Evolutionary conservation across 2,888 invertebrate genomes (phyloP), one percentile per base, ranked within the genome.

Genomic region (Drosophila paramelanica): DNA sequence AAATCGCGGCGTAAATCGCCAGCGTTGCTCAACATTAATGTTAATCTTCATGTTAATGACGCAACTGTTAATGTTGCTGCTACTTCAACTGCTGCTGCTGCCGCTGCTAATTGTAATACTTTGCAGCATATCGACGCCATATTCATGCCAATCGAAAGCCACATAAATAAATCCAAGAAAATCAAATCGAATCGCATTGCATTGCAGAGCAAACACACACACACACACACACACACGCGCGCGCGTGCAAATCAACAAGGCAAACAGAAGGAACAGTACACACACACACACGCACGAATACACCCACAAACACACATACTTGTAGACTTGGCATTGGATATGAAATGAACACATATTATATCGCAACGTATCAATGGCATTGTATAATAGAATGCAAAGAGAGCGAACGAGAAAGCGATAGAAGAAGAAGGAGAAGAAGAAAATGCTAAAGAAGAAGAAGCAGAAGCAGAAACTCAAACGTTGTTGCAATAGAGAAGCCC

Each of bases 171-270:
- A 62, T 65, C 47, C 38, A 57, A 56, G 67, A 70, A 73, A 73
- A 74, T 72, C 79, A 75, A 74, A 77, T 76, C 69, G 50, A 67
- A 73, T 59, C 52, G 45, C 27, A 73, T 62, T 53, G 64, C 47
- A 72, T 55, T 23, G 52, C 60, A 59, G 45, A 53, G 47, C 57
- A 59, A 59, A 62, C 67, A 53, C 57, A 69, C 42, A 45, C 57
- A 46, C 39, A 56, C 56, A 36, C 61, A 53, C 20, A 50, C 36
- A 31, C 23, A 23, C 1, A 47, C 25, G 57, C 23, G 14, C 50
- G n/a, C 58, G 5, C 27, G 17, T 27, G 5, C 31, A 31, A 5
- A 1, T 20, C 52, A 33, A 27, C 52, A 64, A 20, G n/a, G 38
- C 25, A 51, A 51, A 39, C 38, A 73, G 46, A 59, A 64, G 38